Evolutionary conservation across 2,888 invertebrate species (phyloP), one percentile per base, ranked within the genome.

Genomic region (Nineta flava): DNA sequence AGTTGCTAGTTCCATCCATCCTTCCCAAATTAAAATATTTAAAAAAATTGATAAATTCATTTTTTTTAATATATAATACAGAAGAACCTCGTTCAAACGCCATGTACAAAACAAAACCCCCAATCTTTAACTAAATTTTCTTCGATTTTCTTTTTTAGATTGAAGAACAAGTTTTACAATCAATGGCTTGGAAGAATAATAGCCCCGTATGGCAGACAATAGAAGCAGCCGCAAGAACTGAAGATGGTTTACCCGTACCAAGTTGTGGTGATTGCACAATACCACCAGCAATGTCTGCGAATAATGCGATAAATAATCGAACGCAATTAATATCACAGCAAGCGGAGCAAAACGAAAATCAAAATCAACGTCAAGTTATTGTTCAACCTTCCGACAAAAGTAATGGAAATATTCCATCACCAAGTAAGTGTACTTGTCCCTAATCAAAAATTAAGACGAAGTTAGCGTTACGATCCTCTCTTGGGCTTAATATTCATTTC

Each of bases 141-240:
- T n/a, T n/a, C n/a, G n/a, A n/a, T n/a, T n/a, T 2, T 19, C 19
- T 19, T 19, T 60, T 61, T 12, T 62, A 87, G 81, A 86, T 95
- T 48, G 97, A 99, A 66, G 97, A 99, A 67, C 83, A 84, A 60
- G 90, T 95, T 49, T 69, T 99, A 49, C 97, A 97, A 62, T 83
- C 83, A 7, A 65, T 91, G 54, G 91, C 90, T 2, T 99, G 99
- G 99, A 77, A 78, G 53, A 75, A 75, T 10, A 79, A 79, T 51
- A 95, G 95, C 58, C 86, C 88, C 0, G 63, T 97, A 31, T 99
- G 97, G 97, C 77, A 77, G 43, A 78, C 79, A 26, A 79, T 93
- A 46, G 68, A 67, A 53, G 68, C 67, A 53, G 68, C 68, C 41
- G 71, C 73, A 19, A 72, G 71, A 2, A 70, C 71, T 10, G 15